Conservation (phyloP, 2,797 vertebrate species). For the Denticeps clupeoides region DNA sequence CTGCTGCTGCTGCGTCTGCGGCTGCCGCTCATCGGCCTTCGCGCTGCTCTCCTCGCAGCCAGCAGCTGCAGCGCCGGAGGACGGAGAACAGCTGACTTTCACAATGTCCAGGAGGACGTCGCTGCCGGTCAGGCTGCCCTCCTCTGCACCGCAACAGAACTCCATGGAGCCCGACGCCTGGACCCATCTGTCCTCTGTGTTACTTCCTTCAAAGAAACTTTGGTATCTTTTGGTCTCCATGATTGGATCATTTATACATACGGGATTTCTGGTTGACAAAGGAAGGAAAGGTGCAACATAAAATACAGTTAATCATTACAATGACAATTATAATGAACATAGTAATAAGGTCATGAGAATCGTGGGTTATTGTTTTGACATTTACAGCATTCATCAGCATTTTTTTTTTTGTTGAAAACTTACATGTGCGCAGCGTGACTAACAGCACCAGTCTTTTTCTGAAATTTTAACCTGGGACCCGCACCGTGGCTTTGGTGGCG, state of each 20-base stretch:
- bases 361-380: too few relatives aligned
- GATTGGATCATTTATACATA: constrained; percentile 67
- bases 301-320: too few relatives aligned
- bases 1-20: constrained; percentile 48
- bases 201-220: constrained; percentile 83
- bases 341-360: too few relatives aligned
- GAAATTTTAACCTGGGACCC: too few relatives aligned
- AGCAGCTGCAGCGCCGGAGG: constrained; percentile 19
- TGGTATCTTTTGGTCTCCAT: constrained; percentile 98
- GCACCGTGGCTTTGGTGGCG: too few relatives aligned
- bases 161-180: constrained; percentile 74
- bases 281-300: constrained; percentile 18
- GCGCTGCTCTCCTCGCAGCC: constrained; percentile 59
- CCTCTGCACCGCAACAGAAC: constrained; percentile 63
- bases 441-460: too few relatives aligned
- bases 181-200: constrained; percentile 85
- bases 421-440: too few relatives aligned
- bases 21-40: constrained; percentile 66
- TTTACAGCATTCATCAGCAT: too few relatives aligned
- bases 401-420: too few relatives aligned
- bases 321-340: too few relatives aligned
- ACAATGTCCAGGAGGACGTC: constrained; percentile 84
- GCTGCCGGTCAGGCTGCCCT: constrained; percentile 60
- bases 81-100: constrained; percentile 68
- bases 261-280: constrained; percentile 23